Conservation (phyloP, 2,113 vertebrate genomes). For the Poeciliopsis occidentalis region DNA sequence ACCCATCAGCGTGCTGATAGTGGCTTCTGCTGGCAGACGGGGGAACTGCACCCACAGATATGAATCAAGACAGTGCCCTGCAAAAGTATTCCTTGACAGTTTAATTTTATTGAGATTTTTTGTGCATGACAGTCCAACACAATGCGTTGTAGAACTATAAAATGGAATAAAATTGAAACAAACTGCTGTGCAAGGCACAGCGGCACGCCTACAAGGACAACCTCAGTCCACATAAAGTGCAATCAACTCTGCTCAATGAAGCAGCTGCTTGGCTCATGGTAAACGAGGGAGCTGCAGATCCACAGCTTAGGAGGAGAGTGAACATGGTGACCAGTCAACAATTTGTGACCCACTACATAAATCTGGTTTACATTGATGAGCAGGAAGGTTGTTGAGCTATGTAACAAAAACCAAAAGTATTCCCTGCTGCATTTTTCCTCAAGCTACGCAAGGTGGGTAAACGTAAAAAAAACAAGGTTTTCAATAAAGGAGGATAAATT, state of each 20-base stretch:
- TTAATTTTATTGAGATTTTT: background rate
- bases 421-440: no score
- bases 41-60: constrained; percentile 25
- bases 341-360: background rate
- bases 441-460: background rate
- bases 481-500: background rate
- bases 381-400: background rate
- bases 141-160: background rate
- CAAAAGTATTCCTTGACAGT: no score
- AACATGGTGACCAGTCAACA: background rate
- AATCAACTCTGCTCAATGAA: background rate
- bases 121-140: background rate
- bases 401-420: background rate
- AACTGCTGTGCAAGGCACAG: no score
- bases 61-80: background rate
- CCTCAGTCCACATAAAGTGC: background rate
- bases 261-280: background rate
- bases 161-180: background rate
- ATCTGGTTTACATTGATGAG: background rate
- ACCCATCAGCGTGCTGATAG: constrained; percentile 58
- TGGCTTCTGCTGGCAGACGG: constrained; percentile 69
- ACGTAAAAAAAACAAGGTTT: background rate
- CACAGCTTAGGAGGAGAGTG: background rate
- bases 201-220: no score
- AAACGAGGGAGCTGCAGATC: background rate